A percentile compares a stretch with the other conserved stretches of the same genome.
These are phyloP conservation scores for Tarsius wallacei DNA, from an alignment of 2,797 vertebrate genomes.

Conservation along the genomic window DNA sequence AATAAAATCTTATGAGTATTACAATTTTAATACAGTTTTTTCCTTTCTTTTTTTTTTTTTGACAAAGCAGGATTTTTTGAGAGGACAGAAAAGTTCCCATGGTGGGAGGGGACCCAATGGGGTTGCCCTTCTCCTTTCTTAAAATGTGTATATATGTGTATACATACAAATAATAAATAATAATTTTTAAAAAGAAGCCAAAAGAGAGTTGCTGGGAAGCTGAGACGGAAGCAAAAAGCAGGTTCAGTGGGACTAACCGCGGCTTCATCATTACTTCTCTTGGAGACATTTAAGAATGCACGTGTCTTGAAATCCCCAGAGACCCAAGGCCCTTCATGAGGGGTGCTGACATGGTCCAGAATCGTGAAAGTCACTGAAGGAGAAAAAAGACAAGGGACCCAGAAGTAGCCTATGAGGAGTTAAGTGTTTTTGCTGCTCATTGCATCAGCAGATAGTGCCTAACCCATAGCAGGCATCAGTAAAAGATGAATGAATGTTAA, in stretches of 20 bases:
- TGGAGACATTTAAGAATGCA: neutral
- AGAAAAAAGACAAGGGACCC: neutral
- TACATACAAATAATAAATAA: too few species aligned
- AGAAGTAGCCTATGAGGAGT: neutral
- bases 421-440: neutral
- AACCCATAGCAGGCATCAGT: neutral
- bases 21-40: too few species aligned
- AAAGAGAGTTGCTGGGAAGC: neutral
- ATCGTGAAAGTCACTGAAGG: neutral
- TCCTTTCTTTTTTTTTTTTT: too few species aligned
- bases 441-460: neutral
- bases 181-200: neutral
- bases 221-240: neutral
- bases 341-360: neutral
- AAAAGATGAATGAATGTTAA: neutral
- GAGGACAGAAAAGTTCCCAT: too few species aligned
- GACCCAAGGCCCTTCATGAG: neutral
- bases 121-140: too few species aligned
- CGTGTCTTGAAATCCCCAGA: neutral
- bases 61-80: too few species aligned
- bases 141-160: too few species aligned
- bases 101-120: too few species aligned
- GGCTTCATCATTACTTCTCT: neutral
- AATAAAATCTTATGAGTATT: too few species aligned
- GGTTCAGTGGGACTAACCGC: too few species aligned